Base-by-base conservation (phyloP, 2,113 vertebrate species). In the Canis aureus region DNA sequence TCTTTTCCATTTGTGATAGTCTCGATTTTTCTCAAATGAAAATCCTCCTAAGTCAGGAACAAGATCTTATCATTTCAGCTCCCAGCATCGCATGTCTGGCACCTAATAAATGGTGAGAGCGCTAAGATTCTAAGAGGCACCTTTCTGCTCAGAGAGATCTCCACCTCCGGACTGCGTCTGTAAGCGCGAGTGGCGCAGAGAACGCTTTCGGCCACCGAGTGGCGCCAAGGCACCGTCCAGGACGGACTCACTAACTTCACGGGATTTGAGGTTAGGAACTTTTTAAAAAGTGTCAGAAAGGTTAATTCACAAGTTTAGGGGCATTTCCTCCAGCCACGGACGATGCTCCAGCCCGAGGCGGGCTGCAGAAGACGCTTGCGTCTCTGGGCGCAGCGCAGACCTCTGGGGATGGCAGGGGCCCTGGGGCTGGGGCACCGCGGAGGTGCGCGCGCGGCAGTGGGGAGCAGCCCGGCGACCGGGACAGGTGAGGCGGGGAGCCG, bases 151-250 rank as follows among this genome's bases (percentile, higher is more conserved):
- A n/a, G 17, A 1, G 2, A 35, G 15, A 55, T 32, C 64, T 38
- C 35, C 2, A 29, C 16, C 7, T 43, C 43, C 3, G 22, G 60
- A 62, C 59, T 4, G 19, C 2, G 1, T 38, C 55, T 86, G 49
- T 27, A 7, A 4, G 11, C 0, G 51, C 8, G 53, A 69, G 49
- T 3, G 12, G 12, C 55, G 43, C 89, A 76, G 59, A n/a, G 29
- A 9, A 64, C 9, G 4, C 81, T 43, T 79, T 86, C 2, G 11
- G 83, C 97, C 98, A 95, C 94, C 43, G 84, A 35, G 92, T 1
- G 98, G 97, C 98, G 97, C 97, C 81, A 78, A 82, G 64, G 35
- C 83, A n/a, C 94, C 96, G n/a, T 60, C 32, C 4, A 85, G 8
- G 38, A 55, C 17, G 0, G 22, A 84, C 2, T 11, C n/a, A 4